Conservation (phyloP, 2,113 vertebrate genomes). For the Saccopteryx bilineata region DNA sequence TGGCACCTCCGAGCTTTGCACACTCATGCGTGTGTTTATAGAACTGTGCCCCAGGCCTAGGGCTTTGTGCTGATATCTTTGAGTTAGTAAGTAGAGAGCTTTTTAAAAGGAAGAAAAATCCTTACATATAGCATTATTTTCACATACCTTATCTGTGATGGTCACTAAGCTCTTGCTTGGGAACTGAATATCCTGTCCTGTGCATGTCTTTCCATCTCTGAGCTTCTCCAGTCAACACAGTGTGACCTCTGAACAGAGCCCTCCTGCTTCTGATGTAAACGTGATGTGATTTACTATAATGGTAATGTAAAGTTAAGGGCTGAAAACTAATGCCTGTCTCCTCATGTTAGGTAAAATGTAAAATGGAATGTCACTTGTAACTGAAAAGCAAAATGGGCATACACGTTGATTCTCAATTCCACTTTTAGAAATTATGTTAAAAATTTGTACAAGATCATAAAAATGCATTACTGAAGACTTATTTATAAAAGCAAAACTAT, state of each 20-base stretch:
- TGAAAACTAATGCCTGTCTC: not conserved
- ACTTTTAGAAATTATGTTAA: not conserved
- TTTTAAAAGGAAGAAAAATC: not conserved
- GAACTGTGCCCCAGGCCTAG: not conserved
- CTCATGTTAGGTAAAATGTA: not conserved
- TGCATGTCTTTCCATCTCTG: not conserved
- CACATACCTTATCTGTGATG: not conserved
- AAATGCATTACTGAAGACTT: not conserved
- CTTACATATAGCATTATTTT: not conserved
- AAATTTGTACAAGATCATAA: not conserved
- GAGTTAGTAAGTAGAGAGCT: not conserved
- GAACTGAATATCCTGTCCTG: not conserved
- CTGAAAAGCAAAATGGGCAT: constrained; percentile 18
- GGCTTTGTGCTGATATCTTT: not conserved
- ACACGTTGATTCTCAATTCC: not conserved
- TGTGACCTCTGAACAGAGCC: not conserved
- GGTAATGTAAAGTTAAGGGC: not conserved
- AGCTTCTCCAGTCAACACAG: not conserved
- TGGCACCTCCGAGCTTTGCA: not conserved
- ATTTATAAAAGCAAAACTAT: not conserved
- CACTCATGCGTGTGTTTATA: not conserved
- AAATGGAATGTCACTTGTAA: not conserved
- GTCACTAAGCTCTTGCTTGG: not conserved
- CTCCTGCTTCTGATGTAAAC: not conserved
- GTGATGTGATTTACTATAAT: not conserved